Base-by-base conservation (phyloP, 2,888 invertebrate species). In the Lasioglossum oenotherae region DNA sequence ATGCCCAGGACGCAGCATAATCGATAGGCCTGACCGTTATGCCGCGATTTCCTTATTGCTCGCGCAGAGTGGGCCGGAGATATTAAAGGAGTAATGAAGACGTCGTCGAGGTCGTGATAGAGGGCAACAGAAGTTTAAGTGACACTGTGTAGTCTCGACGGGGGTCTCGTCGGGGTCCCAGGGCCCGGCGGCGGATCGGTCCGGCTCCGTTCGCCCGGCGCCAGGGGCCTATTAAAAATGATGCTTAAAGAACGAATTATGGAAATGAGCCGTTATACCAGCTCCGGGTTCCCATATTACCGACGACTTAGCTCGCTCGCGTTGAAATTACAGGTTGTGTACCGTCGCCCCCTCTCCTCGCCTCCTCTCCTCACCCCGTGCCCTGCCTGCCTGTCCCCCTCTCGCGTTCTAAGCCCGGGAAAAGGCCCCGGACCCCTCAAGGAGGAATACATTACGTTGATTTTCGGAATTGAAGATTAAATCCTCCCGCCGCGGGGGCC, bases 151-250 rank as follows among this genome's bases (percentile, higher is more conserved):
- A 79, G 81, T 82, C 88, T 77, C 88, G 38, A 88, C 82, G 81
- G 87, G 87, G 89, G 82, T 90, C 87, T 82, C 73, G 57, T 67
- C 38, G 74, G 74, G 53, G 23, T 35, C 72, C 31, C 44, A 41
- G 35, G 60, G 69, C 35, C 27, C 60, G 53, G 60, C 74, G 75
- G 69, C 44, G 75, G 71, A 38, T 73, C 12, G 71, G 80, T 69
- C 12, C 67, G 78, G 77, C 19, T 74, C 77, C 74, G 60, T 84
- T 75, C 38, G 80, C 78, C 90, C 92, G 94, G 94, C 94, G 94
- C 94, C 94, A 94, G 92, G 90, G 92, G 93, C 93, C 94, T 94
- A 94, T 94, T 94, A 94, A 94, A 94, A 94, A 93, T 94, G 92
- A 94, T 93, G 89, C 94, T 92, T 94, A 93, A 94, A 92, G 92